Percentiles rank a stretch among this genome's conserved stretches.
These are phyloP conservation scores for Urocolius indicus DNA, from an alignment of 2,113 vertebrate genomes.

Conservation along the genomic window DNA sequence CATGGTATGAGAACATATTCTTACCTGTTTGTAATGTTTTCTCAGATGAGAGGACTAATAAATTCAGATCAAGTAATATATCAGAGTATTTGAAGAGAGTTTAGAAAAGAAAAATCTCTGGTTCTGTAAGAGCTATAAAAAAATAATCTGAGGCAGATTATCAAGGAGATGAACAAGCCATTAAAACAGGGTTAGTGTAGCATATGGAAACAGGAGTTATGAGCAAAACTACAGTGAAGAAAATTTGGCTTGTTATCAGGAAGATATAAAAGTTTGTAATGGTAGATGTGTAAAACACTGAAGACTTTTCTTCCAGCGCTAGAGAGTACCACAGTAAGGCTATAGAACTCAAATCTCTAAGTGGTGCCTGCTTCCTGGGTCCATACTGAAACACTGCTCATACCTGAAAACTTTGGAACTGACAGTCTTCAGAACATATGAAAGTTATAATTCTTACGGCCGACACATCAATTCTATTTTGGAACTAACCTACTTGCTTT, in stretches of 20 bases:
- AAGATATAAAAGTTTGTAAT: not conserved
- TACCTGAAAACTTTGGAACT: not conserved
- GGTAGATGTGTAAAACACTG: not conserved
- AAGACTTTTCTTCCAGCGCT: not conserved
- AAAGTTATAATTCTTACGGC: not conserved
- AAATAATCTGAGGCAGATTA: not conserved
- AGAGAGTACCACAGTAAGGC: accelerated
- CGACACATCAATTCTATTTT: not conserved
- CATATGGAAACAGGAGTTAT: not conserved
- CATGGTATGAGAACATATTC: not conserved
- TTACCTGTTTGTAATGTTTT: not conserved
- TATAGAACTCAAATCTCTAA: not conserved
- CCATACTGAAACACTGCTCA: not conserved
- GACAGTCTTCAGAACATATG: not conserved
- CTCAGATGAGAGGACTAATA: not conserved
- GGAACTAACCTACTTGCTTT: not conserved
- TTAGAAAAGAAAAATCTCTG: not conserved
- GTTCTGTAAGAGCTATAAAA: not conserved
- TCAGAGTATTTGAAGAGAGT: not conserved
- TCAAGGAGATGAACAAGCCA: not conserved
- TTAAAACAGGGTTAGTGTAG: not conserved
- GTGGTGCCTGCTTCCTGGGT: not conserved
- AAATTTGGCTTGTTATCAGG: not conserved
- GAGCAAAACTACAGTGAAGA: not conserved
- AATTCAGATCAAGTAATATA: not conserved